These are phyloP conservation scores for Loriculus beryllinus DNA, from an alignment of 2,797 vertebrate species.

Conservation along the genomic window DNA sequence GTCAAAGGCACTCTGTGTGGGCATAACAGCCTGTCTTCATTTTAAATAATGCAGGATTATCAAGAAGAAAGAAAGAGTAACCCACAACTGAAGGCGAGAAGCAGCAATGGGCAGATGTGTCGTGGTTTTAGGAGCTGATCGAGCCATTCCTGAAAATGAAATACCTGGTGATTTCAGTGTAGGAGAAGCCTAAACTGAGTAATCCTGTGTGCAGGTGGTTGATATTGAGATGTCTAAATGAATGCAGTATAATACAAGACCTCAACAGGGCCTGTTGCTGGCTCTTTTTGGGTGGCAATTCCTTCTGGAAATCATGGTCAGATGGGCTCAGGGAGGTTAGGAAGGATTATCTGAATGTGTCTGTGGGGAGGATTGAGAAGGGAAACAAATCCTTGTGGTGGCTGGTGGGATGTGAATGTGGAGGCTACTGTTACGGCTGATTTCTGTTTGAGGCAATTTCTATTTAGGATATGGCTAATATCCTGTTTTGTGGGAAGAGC, in stretches of 20 bases:
- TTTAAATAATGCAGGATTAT: conserved; percentile 1
- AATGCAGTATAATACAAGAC: not conserved
- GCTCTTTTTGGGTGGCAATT: not conserved
- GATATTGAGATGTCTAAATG: not conserved
- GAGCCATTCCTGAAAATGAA: not conserved
- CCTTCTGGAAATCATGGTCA: not conserved
- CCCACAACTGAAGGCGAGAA: not conserved
- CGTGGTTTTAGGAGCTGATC: not conserved
- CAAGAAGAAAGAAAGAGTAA: not conserved
- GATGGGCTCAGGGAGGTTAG: not conserved
- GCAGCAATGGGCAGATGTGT: not conserved
- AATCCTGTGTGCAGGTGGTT: rapidly evolving
- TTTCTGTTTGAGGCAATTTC: not conserved
- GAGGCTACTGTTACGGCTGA: not conserved
- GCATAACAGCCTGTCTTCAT: conserved; percentile 35
- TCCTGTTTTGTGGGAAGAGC: not conserved
- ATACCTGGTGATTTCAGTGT: not conserved
- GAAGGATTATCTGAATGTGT: not conserved
- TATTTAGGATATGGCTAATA: not conserved
- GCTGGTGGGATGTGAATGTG: not conserved
- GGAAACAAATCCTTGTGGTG: not conserved
- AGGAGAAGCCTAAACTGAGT: not conserved
- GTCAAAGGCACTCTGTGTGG: conserved; percentile 32
- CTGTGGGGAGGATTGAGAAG: not conserved
- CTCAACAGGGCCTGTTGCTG: not conserved